Conservation (phyloP, 2,113 vertebrate genomes). For the Laticauda colubrina region DNA sequence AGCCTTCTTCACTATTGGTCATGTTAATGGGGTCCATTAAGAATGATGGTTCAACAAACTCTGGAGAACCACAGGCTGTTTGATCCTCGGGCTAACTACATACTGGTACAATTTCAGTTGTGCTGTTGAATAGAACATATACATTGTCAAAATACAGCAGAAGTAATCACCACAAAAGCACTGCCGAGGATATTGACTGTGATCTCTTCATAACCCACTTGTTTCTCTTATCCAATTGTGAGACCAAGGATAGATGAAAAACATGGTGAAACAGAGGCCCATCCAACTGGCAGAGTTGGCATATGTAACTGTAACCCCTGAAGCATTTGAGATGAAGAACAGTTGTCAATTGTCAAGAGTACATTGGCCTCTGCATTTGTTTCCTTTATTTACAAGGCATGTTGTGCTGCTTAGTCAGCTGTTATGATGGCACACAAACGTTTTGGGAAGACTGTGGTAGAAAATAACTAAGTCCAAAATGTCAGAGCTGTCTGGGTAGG, state of each 20-base stretch:
- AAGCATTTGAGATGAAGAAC: constrained; percentile 27
- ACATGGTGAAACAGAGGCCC: neutral
- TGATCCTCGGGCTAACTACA: neutral
- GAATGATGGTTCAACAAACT: neutral
- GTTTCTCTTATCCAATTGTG: neutral
- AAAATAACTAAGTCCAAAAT: constrained; percentile 78
- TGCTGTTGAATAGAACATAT: neutral
- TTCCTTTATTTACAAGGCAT: constrained; percentile 21
- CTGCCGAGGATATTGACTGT: neutral
- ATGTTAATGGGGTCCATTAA: neutral
- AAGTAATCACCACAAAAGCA: neutral
- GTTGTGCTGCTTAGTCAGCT: constrained; percentile 62
- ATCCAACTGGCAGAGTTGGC: constrained; percentile 7
- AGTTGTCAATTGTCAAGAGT: constrained; percentile 26
- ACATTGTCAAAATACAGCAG: neutral
- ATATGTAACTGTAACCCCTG: constrained; percentile 1
- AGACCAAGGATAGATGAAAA: neutral
- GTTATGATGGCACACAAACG: constrained; percentile 37
- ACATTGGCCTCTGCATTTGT: constrained; percentile 34
- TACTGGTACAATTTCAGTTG: neutral
- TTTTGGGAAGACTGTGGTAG: constrained; percentile 62
- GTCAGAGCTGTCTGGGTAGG: constrained; percentile 77
- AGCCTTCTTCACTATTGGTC: neutral
- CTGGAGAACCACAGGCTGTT: neutral
- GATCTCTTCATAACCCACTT: neutral